Evolutionary conservation across 2,797 vertebrate genomes (phyloP), one percentile per base, ranked within the genome.

Genomic region (Paratrypauchen microcephalus): DNA sequence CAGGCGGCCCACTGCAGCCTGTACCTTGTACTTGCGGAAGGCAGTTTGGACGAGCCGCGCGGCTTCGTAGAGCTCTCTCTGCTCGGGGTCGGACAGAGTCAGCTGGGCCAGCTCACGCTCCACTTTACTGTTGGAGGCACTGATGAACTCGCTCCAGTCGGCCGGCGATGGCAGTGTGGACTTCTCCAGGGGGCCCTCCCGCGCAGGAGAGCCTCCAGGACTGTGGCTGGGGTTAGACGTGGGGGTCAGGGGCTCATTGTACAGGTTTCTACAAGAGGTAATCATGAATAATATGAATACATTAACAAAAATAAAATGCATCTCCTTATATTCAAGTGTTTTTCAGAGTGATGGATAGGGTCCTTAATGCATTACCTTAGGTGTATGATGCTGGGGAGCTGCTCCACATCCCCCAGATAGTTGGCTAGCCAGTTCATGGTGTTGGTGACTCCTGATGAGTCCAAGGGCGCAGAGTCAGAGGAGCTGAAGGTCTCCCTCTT

Each of bases 371-470:
- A 8, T 84, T 78, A 99, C 97, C 97, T 93, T 83, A 98, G 91
- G 90, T 98, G 97, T 81, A 96, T 93, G 84, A 97, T 95, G 74
- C 91, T 95, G 0, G 97, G 96, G 86, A 99, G 94, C 86, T 97
- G 96, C 75, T 99, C 97, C 2, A 96, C 95, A 28, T 99, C 97
- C 67, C 96, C 97, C 66, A 99, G 93, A 91, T 99, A 99, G 94
- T 95, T 96, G 93, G 98, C 97, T 90, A 99, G 94, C 98, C 98
- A 99, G 95, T 95, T 98, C 97, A 99, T 98, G 2, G 98, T 98
- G 91, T 92, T 96, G 92, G 93, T 96, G 78, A 98, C 92, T 70
- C 95, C 89, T 72, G 95, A 92, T 19, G 92, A 91, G 62, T 97
- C 97, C 58, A 94, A 87, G 0, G 96, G 89, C 66, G 86, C 81